A percentile compares a stretch with the other conserved stretches of the same genome.
Conservation (phyloP, 1,140 invertebrate genomes). For the Bombus vancouverensis region DNA sequence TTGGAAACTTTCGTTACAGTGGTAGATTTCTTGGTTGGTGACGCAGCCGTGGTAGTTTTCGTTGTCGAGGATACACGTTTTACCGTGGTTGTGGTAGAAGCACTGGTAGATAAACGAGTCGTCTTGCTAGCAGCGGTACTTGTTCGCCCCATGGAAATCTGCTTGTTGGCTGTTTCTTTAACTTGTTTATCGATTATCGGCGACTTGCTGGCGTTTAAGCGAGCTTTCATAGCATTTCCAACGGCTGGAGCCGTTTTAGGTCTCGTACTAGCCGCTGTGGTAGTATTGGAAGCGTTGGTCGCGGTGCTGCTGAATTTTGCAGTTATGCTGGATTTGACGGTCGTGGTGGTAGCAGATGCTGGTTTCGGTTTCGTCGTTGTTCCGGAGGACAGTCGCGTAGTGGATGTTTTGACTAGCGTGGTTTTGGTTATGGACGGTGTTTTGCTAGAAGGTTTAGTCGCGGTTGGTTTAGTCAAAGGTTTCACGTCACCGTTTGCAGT, state of each 20-base stretch:
- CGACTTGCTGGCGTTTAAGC: conserved; percentile 63
- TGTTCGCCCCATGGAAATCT: conserved; percentile 82
- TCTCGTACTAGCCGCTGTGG: conserved; percentile 49
- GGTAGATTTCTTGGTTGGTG: conserved; percentile 67
- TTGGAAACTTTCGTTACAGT: conserved; percentile 36
- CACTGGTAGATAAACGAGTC: conserved; percentile 74
- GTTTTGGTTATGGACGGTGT: conserved; percentile 39
- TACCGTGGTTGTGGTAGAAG: conserved; percentile 61
- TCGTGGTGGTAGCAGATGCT: conserved; percentile 41
- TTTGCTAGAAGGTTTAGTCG: conserved; percentile 43
- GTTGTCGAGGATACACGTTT: conserved; percentile 21
- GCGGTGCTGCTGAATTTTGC: conserved; percentile 27
- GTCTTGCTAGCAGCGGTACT: conserved; percentile 57
- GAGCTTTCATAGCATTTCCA: conserved; percentile 58
- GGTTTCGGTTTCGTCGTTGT: conserved; percentile 60
- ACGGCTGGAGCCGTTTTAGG: conserved; percentile 73
- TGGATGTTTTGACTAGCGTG: conserved; percentile 65
- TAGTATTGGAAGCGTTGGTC: not conserved
- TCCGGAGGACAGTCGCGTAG: conserved; percentile 26
- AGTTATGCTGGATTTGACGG: conserved; percentile 36
- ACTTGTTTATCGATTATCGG: conserved; percentile 83
- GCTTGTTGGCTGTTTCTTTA: conserved; percentile 85
- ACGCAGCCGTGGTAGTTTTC: conserved; percentile 53
- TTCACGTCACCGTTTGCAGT: conserved; percentile 83
- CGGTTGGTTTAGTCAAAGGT: conserved; percentile 60